Conservation (phyloP, 2,888 invertebrate species). For the Oscheius myriophilus region DNA sequence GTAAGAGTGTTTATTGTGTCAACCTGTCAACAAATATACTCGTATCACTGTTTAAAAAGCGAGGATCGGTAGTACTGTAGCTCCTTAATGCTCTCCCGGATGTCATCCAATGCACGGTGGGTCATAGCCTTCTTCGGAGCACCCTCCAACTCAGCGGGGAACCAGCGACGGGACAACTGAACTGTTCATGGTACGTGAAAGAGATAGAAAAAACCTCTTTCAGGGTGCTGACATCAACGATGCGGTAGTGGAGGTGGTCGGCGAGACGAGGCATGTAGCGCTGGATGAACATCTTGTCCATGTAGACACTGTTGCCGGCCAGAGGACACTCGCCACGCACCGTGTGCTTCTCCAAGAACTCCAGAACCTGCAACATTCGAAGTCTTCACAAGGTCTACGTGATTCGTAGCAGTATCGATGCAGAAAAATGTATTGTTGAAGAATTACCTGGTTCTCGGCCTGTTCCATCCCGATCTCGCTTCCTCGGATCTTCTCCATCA, state of each 20-base stretch:
- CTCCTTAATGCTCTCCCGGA: conserved; percentile 77
- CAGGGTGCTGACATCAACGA: conserved; percentile 89
- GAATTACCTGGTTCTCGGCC: conserved; percentile 34
- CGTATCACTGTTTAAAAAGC: conserved; percentile 74
- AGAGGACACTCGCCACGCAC: conserved; percentile 71
- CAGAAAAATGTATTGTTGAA: conserved; percentile 10
- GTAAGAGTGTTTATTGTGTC: too few relatives aligned
- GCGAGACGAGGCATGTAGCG: conserved; percentile 85
- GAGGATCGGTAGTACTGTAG: conserved; percentile 81
- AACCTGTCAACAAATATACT: too few relatives aligned
- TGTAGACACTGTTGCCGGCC: conserved; percentile 65
- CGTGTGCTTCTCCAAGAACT: conserved; percentile 79
- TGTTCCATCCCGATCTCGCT: conserved; percentile 41
- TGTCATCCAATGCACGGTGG: conserved; percentile 80
- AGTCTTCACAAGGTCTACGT: background rate
- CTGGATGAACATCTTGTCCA: conserved; percentile 47
- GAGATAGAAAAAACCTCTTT: conserved; percentile 79
- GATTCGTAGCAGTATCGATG: background rate
- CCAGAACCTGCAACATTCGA: too few relatives aligned
- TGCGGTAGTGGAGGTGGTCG: conserved; percentile 86
- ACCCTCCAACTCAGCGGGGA: conserved; percentile 73
- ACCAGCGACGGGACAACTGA: conserved; percentile 77
- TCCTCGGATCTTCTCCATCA: conserved; percentile 78
- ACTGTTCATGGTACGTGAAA: background rate
- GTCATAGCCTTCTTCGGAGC: conserved; percentile 69